phyloP scores from a whole-genome alignment of 2,113 vertebrate species.

The Lophius piscatorius region DNA sequence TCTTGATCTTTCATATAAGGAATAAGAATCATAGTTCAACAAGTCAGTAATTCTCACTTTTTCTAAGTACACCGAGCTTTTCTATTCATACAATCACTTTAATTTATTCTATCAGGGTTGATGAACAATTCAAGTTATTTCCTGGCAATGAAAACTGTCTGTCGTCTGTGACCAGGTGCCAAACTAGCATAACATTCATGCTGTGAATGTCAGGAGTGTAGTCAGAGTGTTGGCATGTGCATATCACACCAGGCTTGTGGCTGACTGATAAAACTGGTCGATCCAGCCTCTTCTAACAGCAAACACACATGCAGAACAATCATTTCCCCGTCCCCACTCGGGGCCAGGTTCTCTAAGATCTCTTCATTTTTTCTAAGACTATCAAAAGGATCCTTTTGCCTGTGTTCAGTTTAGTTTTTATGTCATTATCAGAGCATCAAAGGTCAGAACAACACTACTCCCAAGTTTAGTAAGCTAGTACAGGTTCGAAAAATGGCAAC shows the following conservation, averaged over 20 bases:
- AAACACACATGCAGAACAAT: conserved; percentile 21
- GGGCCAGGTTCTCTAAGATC: conserved; percentile 9
- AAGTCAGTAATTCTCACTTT: not conserved
- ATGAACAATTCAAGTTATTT: not conserved
- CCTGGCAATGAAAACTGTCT: not conserved
- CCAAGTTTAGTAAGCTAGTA: conserved; percentile 2
- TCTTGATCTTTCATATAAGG: not conserved
- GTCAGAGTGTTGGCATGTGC: conserved; percentile 31
- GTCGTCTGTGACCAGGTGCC: conserved; percentile 5
- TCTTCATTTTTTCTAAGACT: not conserved
- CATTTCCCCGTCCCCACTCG: not conserved
- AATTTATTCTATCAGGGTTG: not conserved
- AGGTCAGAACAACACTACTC: conserved; percentile 1
- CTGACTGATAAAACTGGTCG: conserved; percentile 70
- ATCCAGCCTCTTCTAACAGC: conserved; percentile 43
- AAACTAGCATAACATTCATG: conserved; percentile 10
- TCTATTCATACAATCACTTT: not conserved
- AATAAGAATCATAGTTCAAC: not conserved
- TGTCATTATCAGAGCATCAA: not conserved
- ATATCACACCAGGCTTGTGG: conserved; percentile 36
- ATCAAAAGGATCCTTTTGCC: not conserved
- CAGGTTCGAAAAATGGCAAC: conserved; percentile 23
- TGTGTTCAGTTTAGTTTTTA: not conserved
- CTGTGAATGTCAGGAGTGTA: conserved; percentile 14
- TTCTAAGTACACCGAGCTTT: not conserved